A percentile compares a stretch with the other conserved stretches of the same genome.
Evolutionary conservation across 92 coral and sea anemone species (phyloP).

Genomic region (Galaxea fascicularis): DNA sequence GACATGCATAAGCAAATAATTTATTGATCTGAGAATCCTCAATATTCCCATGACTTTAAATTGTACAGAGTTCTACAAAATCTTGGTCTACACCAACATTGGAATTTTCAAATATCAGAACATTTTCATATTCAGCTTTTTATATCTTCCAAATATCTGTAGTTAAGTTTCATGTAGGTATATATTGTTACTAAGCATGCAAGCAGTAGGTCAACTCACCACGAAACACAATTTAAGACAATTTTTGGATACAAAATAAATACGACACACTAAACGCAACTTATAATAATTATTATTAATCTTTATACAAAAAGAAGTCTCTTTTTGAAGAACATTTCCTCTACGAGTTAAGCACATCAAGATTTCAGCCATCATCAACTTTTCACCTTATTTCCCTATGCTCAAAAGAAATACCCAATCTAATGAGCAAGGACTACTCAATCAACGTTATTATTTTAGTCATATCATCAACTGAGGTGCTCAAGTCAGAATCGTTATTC

Average conservation of each 20-base stretch:
- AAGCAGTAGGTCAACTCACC: neutral
- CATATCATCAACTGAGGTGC: neutral
- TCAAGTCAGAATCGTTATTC: too few relatives aligned
- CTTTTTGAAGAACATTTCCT: neutral
- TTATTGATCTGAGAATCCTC: conserved; percentile 19
- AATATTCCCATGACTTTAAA: neutral
- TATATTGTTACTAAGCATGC: neutral
- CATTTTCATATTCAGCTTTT: neutral
- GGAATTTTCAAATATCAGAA: neutral
- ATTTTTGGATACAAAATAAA: conserved; percentile 24
- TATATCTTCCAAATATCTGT: neutral
- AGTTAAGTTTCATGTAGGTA: neutral
- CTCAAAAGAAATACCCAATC: neutral
- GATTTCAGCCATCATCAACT: too few relatives aligned
- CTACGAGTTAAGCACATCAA: neutral
- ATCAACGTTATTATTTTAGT: neutral
- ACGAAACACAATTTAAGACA: neutral
- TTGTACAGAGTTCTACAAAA: neutral
- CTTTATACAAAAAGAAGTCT: conserved; percentile 3
- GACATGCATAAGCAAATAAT: conserved; percentile 3
- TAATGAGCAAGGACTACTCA: neutral
- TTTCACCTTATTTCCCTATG: neutral
- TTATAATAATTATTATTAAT: neutral
- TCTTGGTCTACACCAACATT: neutral
- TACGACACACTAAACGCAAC: conserved; percentile 9